Percentiles rank a stretch among this genome's conserved stretches.
Conservation (phyloP, 2,797 vertebrate species). For the Monodelphis domestica region DNA sequence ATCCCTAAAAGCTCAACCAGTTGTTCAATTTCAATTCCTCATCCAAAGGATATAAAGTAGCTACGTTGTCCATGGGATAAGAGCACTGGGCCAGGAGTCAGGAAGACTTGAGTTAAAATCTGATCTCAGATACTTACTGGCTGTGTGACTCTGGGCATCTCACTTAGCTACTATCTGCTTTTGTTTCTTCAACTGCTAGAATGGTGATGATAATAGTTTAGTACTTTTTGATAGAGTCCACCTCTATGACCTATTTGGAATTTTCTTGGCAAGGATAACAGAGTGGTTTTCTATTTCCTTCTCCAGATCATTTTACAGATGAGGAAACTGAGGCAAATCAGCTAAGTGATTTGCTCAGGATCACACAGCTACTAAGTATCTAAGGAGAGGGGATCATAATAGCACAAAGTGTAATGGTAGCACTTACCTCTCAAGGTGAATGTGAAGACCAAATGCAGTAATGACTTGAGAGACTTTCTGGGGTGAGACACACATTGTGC, state of each 20-base stretch:
- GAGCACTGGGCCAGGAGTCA: background rate
- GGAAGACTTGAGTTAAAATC: background rate
- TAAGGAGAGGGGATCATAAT: background rate
- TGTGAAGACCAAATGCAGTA: background rate
- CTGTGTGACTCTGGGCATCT: background rate
- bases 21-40: background rate
- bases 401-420: background rate
- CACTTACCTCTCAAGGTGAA: background rate
- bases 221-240: too few species aligned
- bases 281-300: too few species aligned
- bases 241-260: too few species aligned
- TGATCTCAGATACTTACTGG: background rate
- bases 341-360: too few species aligned
- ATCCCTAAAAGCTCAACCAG: conserved; percentile 14
- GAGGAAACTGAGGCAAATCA: too few species aligned
- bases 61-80: background rate
- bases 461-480: background rate
- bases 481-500: background rate
- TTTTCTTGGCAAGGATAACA: too few species aligned
- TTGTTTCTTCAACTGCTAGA: background rate
- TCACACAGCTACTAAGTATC: too few species aligned
- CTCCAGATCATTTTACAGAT: too few species aligned
- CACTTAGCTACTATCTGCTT: background rate
- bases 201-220: background rate
- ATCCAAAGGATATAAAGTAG: background rate